Conservation (phyloP, 2,888 invertebrate genomes). For the Chloromyia formosa region DNA sequence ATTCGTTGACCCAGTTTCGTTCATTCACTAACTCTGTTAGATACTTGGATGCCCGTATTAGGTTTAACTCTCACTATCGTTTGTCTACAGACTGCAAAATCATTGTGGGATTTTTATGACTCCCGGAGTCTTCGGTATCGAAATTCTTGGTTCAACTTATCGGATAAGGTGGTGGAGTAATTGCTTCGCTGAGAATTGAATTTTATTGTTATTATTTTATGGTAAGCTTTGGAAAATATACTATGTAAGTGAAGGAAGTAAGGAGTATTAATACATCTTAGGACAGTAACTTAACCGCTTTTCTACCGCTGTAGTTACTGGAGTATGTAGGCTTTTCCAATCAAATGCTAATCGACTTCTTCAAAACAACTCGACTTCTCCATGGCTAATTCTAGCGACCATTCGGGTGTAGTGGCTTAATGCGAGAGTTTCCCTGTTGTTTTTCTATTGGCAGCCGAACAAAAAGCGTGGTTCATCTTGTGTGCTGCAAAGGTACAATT, state of each 20-base stretch:
- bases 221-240: no score
- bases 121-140: slow-evolving; percentile 1
- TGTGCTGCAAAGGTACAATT: slow-evolving; percentile 28
- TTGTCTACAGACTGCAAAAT: slow-evolving; percentile 24
- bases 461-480: slow-evolving; percentile 43
- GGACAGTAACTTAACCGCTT: no score
- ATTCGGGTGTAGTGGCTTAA: slow-evolving; percentile 24
- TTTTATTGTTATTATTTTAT: no score
- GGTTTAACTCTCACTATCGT: slow-evolving; percentile 43
- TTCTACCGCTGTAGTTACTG: no score
- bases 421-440: not conserved
- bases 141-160: slow-evolving; percentile 1
- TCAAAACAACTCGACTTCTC: not conserved
- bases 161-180: not conserved
- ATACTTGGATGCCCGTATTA: not conserved
- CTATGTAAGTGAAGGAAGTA: no score
- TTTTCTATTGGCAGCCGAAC: not conserved
- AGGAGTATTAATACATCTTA: no score
- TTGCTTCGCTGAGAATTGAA: not conserved
- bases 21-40: slow-evolving; percentile 41
- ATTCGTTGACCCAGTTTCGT: slow-evolving; percentile 43
- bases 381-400: slow-evolving; percentile 11
- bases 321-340: no score
- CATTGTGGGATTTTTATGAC: slow-evolving; percentile 33
- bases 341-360: not conserved